Conservation (phyloP, 1,140 invertebrate species). For the Bicyclus anynana region DNA sequence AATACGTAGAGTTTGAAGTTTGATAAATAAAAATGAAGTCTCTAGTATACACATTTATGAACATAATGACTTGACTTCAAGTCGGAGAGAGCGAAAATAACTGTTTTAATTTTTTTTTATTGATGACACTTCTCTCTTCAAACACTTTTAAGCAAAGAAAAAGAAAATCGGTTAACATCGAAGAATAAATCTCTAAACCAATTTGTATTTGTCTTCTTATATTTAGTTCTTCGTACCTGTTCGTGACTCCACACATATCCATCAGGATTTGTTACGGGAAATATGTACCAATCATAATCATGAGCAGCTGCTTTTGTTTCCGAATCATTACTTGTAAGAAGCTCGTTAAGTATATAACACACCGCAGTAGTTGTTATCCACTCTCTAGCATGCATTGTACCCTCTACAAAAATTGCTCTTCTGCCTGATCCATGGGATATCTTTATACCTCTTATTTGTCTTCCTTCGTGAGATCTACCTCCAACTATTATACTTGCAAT, state of each 20-base stretch:
- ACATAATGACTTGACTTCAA: too few relatives aligned
- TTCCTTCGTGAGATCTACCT: conserved; percentile 78
- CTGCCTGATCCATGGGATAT: conserved; percentile 76
- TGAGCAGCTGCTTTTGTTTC: conserved; percentile 71
- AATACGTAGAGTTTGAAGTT: too few relatives aligned
- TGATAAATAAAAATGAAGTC: too few relatives aligned
- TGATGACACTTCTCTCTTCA: too few relatives aligned
- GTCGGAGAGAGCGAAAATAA: too few relatives aligned
- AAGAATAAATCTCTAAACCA: too few relatives aligned
- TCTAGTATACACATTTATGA: too few relatives aligned
- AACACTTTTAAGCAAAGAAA: too few relatives aligned
- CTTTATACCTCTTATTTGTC: conserved; percentile 80
- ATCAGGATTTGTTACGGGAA: conserved; percentile 84
- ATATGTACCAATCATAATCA: conserved; percentile 85
- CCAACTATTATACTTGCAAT: conserved; percentile 66
- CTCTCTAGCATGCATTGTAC: conserved; percentile 83
- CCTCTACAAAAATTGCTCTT: conserved; percentile 74
- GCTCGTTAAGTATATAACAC: conserved; percentile 79
- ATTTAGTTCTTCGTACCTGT: too few relatives aligned
- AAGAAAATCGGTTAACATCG: too few relatives aligned
- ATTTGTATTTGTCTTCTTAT: too few relatives aligned
- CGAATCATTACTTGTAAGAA: conserved; percentile 74
- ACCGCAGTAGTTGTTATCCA: conserved; percentile 82
- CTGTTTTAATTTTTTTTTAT: too few relatives aligned
- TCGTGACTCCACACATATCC: conserved; percentile 81